A percentile compares a stretch with the other conserved stretches of the same genome.
Conservation (phyloP, 1,140 invertebrate species). For the Camponotus vicinus region DNA sequence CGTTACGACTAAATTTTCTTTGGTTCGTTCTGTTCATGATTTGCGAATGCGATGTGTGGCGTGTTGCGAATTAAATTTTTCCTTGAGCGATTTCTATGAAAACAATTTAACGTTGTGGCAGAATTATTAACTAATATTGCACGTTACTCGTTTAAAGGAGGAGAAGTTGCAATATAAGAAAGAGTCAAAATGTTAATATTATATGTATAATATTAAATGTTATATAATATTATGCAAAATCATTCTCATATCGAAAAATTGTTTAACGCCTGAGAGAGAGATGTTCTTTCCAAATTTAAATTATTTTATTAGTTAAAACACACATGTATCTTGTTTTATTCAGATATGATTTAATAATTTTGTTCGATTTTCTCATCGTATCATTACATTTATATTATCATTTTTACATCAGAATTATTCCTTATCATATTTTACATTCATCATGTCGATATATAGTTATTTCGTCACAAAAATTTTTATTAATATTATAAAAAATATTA, state of each 20-base stretch:
- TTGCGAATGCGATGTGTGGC: background rate
- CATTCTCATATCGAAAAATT: background rate
- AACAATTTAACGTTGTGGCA: background rate
- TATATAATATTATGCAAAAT: background rate
- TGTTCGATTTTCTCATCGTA: background rate
- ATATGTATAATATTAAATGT: background rate
- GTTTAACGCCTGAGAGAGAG: background rate
- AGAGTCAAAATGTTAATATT: too few species aligned
- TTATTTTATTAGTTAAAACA: background rate
- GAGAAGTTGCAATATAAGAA: too few species aligned
- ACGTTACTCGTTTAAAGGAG: background rate
- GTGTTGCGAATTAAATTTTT: background rate
- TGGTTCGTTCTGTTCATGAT: background rate
- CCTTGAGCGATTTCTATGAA: background rate
- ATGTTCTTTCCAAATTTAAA: background rate
- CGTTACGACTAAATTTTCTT: constrained; percentile 11
- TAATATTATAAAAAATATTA: background rate
- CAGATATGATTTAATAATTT: background rate
- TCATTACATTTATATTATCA: background rate
- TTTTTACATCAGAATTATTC: background rate
- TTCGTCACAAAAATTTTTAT: background rate
- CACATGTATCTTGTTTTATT: background rate
- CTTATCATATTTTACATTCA: background rate
- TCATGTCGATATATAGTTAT: background rate
- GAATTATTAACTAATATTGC: constrained; percentile 9